A percentile compares a stretch with the other conserved stretches of the same genome.
These are phyloP conservation scores for Bambusicola thoracicus DNA, from an alignment of 2,113 vertebrate genomes.

Conservation along the genomic window DNA sequence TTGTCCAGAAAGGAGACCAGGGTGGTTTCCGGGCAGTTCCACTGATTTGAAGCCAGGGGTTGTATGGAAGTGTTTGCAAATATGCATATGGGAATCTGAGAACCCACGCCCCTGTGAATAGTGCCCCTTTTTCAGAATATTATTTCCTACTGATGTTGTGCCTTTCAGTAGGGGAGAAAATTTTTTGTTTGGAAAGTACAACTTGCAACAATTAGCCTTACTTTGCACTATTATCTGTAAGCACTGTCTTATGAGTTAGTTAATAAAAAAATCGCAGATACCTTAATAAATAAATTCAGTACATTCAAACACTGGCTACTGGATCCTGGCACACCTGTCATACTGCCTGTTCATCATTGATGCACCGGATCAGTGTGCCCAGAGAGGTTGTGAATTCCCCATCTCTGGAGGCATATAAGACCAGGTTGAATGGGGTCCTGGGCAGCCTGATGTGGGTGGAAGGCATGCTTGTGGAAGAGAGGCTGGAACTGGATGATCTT, in stretches of 20 bases:
- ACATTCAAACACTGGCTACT: accelerated
- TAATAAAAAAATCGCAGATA: not conserved
- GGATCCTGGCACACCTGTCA: not conserved
- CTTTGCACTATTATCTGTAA: not conserved
- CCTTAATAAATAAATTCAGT: not conserved
- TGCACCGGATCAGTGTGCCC: too few relatives aligned
- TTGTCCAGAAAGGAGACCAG: not conserved
- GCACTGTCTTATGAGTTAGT: not conserved
- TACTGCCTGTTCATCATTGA: not conserved
- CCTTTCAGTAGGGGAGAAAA: not conserved
- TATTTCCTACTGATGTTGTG: not conserved
- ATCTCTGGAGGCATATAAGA: too few relatives aligned
- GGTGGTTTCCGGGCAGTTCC: not conserved
- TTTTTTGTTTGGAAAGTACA: not conserved
- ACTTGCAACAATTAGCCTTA: not conserved
- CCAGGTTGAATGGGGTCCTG: too few relatives aligned
- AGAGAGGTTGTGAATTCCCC: too few relatives aligned
- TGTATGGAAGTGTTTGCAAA: accelerated
- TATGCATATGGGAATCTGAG: accelerated
- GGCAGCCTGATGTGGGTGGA: too few relatives aligned
- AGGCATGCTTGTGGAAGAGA: too few relatives aligned
- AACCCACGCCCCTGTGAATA: not conserved
- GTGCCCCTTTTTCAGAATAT: not conserved
- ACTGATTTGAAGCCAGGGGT: not conserved
- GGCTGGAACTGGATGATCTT: not conserved